phyloP scores from a whole-genome alignment of 2,797 vertebrate species.

The Sebastiscus tertius region DNA sequence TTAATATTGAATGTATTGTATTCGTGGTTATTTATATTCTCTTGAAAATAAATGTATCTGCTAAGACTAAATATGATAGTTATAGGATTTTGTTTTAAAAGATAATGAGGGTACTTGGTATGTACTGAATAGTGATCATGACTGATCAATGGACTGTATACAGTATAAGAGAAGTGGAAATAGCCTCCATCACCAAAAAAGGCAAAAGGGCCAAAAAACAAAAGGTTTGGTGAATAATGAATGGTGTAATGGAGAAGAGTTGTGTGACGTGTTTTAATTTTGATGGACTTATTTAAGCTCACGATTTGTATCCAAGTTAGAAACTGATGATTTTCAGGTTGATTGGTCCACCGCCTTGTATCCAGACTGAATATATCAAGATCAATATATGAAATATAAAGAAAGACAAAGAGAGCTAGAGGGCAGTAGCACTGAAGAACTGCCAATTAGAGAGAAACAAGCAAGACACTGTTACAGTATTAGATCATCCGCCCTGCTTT shows the following conservation, averaged over 20 bases:
- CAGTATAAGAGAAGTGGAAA: too few species aligned
- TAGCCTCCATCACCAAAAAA: too few species aligned
- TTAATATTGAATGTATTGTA: not conserved
- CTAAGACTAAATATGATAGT: too few species aligned
- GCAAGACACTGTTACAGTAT: not conserved
- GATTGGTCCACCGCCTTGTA: not conserved
- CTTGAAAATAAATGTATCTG: not conserved
- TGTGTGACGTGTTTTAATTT: too few species aligned
- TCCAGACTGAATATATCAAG: not conserved
- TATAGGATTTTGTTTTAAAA: too few species aligned
- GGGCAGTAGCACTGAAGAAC: not conserved
- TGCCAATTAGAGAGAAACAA: not conserved
- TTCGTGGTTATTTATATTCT: not conserved
- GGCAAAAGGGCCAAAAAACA: too few species aligned
- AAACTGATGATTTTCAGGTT: not conserved
- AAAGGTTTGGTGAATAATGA: too few species aligned
- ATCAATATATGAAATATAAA: not conserved
- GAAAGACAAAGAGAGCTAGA: not conserved
- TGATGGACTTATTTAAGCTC: too few species aligned
- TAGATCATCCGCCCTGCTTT: conserved; percentile 6
- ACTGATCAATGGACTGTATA: too few species aligned
- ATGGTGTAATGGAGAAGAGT: too few species aligned
- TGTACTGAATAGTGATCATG: too few species aligned
- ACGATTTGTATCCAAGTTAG: not conserved
- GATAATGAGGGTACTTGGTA: too few species aligned